These are phyloP conservation scores for Octonoba sinensis DNA, from an alignment of 2,888 invertebrate species.

Conservation along the genomic window DNA sequence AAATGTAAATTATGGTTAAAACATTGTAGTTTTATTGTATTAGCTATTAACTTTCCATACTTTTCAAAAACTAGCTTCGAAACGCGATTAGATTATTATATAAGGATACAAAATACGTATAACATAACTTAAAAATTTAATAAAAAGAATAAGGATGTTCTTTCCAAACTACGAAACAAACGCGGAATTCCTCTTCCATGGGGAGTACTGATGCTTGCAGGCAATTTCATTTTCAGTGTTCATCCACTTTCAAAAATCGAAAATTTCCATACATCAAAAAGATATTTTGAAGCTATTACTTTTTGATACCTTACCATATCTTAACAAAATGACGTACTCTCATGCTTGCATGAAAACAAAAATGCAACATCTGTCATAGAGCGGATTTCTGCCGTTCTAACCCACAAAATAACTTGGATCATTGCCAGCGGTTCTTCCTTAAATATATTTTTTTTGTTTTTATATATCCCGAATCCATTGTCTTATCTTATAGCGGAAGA, in stretches of 20 bases:
- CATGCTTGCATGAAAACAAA: constrained; percentile 42
- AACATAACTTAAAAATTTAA: too few relatives aligned
- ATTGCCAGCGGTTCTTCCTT: constrained; percentile 54
- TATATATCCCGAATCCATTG: too few relatives aligned
- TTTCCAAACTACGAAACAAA: too few relatives aligned
- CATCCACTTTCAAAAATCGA: constrained; percentile 34
- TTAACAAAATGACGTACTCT: constrained; percentile 48
- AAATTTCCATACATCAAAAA: constrained; percentile 43
- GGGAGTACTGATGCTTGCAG: constrained; percentile 8
- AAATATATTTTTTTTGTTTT: constrained; percentile 43
- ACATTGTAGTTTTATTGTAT: too few relatives aligned
- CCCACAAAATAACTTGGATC: constrained; percentile 32
- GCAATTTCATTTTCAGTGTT: constrained; percentile 25
- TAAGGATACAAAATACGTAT: too few relatives aligned
- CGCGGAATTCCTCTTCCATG: too few relatives aligned
- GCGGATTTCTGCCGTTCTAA: constrained; percentile 34
- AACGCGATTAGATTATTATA: too few relatives aligned
- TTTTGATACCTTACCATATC: constrained; percentile 29
- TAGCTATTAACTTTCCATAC: too few relatives aligned
- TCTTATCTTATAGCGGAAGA: too few relatives aligned
- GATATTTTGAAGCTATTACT: constrained; percentile 29
- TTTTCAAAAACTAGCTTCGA: too few relatives aligned
- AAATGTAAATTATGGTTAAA: too few relatives aligned
- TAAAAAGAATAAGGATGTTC: too few relatives aligned
- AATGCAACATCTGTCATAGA: constrained; percentile 59